These are phyloP conservation scores for Varanus komodoensis DNA, from an alignment of 2,113 vertebrate species.

Conservation along the genomic window DNA sequence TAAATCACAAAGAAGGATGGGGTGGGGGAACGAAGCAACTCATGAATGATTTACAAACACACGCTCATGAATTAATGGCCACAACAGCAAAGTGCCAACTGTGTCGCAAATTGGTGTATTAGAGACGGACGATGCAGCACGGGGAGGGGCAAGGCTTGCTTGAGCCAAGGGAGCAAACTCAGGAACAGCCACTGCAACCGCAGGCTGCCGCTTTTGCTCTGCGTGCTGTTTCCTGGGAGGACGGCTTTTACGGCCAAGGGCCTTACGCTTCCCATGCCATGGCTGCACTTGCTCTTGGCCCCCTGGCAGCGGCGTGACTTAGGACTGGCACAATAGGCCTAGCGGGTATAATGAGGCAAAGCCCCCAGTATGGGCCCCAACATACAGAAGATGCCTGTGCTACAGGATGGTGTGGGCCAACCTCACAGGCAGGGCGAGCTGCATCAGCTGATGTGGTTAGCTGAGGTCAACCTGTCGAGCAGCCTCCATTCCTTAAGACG, in stretches of 20 bases:
- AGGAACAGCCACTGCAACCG: not conserved
- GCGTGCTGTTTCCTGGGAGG: not conserved
- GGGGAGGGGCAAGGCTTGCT: not conserved
- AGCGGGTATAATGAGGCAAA: not conserved
- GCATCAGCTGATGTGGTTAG: too few relatives aligned
- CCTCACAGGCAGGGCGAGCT: not conserved
- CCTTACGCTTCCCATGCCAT: not conserved
- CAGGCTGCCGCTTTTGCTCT: too few relatives aligned
- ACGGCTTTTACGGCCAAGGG: not conserved
- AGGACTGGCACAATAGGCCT: not conserved
- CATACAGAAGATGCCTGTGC: not conserved
- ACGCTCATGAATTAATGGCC: constrained; percentile 48
- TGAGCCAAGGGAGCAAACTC: constrained; percentile 40
- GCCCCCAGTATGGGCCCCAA: not conserved
- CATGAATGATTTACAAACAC: constrained; percentile 69
- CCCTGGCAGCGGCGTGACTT: not conserved
- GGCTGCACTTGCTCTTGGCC: too few relatives aligned
- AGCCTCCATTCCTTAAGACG: not conserved
- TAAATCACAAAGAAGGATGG: constrained; percentile 60
- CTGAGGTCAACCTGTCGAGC: not conserved
- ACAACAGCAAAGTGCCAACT: constrained; percentile 55
- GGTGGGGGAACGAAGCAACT: constrained; percentile 6
- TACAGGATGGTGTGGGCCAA: not conserved
- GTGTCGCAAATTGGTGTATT: constrained; percentile 56
- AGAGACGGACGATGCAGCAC: constrained; percentile 16